Evolutionary conservation across 1,140 invertebrate genomes (phyloP).

Genomic region (Macrosteles quadrilineatus): DNA sequence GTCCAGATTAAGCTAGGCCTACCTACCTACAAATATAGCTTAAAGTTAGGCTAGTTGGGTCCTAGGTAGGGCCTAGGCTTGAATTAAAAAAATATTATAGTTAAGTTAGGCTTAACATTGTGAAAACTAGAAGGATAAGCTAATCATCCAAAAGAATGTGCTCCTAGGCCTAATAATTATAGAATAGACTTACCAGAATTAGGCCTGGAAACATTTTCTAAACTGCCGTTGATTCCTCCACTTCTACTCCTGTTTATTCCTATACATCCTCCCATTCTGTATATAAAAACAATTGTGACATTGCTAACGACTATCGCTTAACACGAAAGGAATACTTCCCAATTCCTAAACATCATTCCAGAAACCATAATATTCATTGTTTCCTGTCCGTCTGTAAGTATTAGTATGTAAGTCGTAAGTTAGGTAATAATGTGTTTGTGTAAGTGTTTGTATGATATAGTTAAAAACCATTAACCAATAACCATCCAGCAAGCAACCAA

Average conservation of each 20-base stretch:
- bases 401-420: too few species aligned
- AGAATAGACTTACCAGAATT: slow-evolving; percentile 61
- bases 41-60: not conserved
- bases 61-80: not conserved
- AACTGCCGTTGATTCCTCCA: slow-evolving; percentile 73
- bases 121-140: not conserved
- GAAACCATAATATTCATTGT: slow-evolving; percentile 17
- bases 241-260: slow-evolving; percentile 76
- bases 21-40: not conserved
- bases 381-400: too few species aligned
- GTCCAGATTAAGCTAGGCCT: too few species aligned
- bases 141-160: not conserved
- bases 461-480: too few species aligned
- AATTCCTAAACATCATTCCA: slow-evolving; percentile 19
- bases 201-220: slow-evolving; percentile 72
- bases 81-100: not conserved
- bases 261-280: slow-evolving; percentile 81
- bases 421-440: too few species aligned
- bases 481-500: too few species aligned
- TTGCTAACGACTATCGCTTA: slow-evolving; percentile 48
- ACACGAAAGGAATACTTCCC: not conserved
- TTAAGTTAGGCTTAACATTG: not conserved
- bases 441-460: too few species aligned
- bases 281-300: slow-evolving; percentile 52
- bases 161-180: not conserved